Evolutionary conservation across 1,140 invertebrate genomes (phyloP).

Genomic region (Orchestia grillus): DNA sequence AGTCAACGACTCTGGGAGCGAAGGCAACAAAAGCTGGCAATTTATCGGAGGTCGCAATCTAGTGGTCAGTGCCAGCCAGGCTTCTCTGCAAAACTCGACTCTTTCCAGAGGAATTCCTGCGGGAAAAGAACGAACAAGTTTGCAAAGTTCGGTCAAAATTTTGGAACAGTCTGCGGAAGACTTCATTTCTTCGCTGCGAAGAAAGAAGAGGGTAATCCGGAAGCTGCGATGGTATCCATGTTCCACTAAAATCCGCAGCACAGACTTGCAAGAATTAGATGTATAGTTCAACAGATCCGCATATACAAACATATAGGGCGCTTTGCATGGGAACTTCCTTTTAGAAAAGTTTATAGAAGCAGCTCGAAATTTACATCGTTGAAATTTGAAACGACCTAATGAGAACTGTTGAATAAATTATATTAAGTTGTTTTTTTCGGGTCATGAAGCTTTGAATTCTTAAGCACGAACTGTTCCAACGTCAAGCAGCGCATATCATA

Average conservation of each 20-base stretch:
- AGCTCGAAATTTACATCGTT: neutral
- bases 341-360: neutral
- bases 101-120: neutral
- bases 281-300: neutral
- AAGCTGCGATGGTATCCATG: neutral
- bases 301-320: neutral
- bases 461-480: neutral
- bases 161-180: neutral
- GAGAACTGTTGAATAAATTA: neutral
- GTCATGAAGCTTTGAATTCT: neutral
- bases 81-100: neutral
- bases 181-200: neutral
- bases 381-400: neutral
- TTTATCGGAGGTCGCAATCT: conserved; percentile 48
- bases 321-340: neutral
- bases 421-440: neutral
- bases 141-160: conserved; percentile 23
- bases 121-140: neutral
- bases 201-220: neutral
- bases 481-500: neutral
- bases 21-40: conserved; percentile 45
- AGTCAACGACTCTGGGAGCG: neutral
- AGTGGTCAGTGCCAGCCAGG: neutral
- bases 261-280: neutral
- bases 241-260: neutral